Evolutionary conservation across 2,113 vertebrate species (phyloP), one percentile per base, ranked within the genome.

Genomic region (Porphyrio hochstetteri): DNA sequence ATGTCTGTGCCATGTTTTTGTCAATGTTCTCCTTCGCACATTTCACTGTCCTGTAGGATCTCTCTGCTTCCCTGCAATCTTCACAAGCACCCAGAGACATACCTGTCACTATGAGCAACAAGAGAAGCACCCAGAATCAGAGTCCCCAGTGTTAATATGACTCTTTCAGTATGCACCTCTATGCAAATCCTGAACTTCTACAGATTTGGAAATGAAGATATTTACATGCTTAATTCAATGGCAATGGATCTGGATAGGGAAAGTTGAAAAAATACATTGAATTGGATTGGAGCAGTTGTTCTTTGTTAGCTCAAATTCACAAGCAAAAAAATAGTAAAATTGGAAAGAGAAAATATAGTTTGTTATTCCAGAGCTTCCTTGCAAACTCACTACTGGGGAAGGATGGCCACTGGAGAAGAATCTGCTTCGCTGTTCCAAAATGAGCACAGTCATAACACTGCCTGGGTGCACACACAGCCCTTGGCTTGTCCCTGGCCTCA

Each of bases 331-430:
- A 33, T 7, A 13, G 18, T 25, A 91, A 52, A 83, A 56, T 17
- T 64, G 48, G 42, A 91, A 80, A 86, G 55, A 40, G 70, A 38
- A 65, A 82, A 18, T 17, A 29, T 16, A 82, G 27, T 3, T 48
- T 2, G 6, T 16, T 69, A 53, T 88, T 95, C 27, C 40, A 78
- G 59, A n/a, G 18, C 38, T 56, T 90, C 44, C 19, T 87, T 75
- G 46, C 19, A 75, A 59, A 55, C 24, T 83, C 53, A 25, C 23
- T 79, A 21, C 65, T 68, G 59, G 55, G 40, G 31, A 77, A 63
- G 75, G 23, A 24, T 0, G 0, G 33, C 24, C 64, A 17, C 0
- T 0, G 64, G 36, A 78, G 35, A 67, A 36, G 61, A 93, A 52
- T 46, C 18, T 81, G 31, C 31, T 35, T 27, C 60, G 74, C 38